Evolutionary conservation across 2,797 vertebrate species (phyloP).

Genomic region (Scleropages formosus): DNA sequence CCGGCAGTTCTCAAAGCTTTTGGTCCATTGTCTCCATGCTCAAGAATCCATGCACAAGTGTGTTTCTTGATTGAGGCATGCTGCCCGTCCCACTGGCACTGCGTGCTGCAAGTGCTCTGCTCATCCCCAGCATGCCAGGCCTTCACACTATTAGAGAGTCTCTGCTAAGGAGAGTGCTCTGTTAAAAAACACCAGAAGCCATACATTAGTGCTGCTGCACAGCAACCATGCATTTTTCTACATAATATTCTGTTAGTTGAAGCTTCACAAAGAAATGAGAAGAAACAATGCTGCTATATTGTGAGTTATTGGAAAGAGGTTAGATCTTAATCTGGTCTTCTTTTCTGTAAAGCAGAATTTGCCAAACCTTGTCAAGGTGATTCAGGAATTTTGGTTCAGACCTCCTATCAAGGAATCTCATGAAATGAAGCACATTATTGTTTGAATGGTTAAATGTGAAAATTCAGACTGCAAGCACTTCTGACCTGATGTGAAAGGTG

Average conservation of each 20-base stretch:
- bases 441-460: too few species aligned
- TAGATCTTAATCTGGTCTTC: background rate
- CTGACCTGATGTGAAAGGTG: too few species aligned
- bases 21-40: background rate
- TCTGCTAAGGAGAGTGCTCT: slow-evolving; percentile 74
- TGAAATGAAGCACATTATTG: too few species aligned
- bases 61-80: background rate
- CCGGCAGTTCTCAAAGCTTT: background rate
- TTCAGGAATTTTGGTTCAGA: too few species aligned
- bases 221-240: slow-evolving; percentile 37
- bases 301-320: background rate
- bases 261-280: too few species aligned
- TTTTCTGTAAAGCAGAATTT: background rate
- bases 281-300: background rate
- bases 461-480: too few species aligned
- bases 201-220: slow-evolving; percentile 59
- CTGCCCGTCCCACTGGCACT: background rate
- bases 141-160: slow-evolving; percentile 74
- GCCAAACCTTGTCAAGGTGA: too few species aligned
- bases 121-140: slow-evolving; percentile 32
- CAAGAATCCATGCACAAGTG: background rate
- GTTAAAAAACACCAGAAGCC: slow-evolving; percentile 69
- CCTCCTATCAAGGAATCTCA: too few species aligned
- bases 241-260: background rate
- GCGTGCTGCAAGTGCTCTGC: background rate